Evolutionary conservation across 1,140 invertebrate genomes (phyloP).

Genomic region (Drosophila equinoxialis): DNA sequence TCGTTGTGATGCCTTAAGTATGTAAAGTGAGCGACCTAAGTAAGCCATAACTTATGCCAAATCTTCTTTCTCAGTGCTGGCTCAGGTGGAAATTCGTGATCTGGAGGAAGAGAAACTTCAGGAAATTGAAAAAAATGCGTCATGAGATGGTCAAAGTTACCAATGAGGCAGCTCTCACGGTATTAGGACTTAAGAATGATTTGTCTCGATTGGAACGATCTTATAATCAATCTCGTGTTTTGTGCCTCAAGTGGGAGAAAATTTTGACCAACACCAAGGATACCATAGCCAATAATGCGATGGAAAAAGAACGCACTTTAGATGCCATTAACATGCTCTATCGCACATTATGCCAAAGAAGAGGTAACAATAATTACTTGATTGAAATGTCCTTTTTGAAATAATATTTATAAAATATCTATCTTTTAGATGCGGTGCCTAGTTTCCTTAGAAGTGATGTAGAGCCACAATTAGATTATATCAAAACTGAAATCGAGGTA

Average conservation of each 20-base stretch:
- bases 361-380: slow-evolving; percentile 29
- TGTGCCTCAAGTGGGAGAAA: slow-evolving; percentile 74
- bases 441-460: slow-evolving; percentile 26
- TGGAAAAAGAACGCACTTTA: slow-evolving; percentile 58
- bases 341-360: slow-evolving; percentile 52
- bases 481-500: slow-evolving; percentile 70
- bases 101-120: slow-evolving; percentile 66
- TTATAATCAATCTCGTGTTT: slow-evolving; percentile 58
- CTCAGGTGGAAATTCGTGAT: slow-evolving; percentile 72
- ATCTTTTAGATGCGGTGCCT: slow-evolving; percentile 12
- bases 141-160: slow-evolving; percentile 75
- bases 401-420: too few relatives aligned
- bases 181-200: slow-evolving; percentile 79
- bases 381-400: not conserved
- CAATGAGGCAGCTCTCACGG: slow-evolving; percentile 71
- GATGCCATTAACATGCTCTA: slow-evolving; percentile 63
- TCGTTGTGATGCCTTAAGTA: slow-evolving; percentile 71
- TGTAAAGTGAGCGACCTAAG: not conserved
- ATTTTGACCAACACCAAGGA: slow-evolving; percentile 67
- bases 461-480: slow-evolving; percentile 61
- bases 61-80: slow-evolving; percentile 53
- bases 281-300: slow-evolving; percentile 35
- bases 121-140: slow-evolving; percentile 76
- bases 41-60: not conserved
- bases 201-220: slow-evolving; percentile 63